phyloP scores from a whole-genome alignment of 2,113 vertebrate genomes.

The Macroglossus sobrinus region DNA sequence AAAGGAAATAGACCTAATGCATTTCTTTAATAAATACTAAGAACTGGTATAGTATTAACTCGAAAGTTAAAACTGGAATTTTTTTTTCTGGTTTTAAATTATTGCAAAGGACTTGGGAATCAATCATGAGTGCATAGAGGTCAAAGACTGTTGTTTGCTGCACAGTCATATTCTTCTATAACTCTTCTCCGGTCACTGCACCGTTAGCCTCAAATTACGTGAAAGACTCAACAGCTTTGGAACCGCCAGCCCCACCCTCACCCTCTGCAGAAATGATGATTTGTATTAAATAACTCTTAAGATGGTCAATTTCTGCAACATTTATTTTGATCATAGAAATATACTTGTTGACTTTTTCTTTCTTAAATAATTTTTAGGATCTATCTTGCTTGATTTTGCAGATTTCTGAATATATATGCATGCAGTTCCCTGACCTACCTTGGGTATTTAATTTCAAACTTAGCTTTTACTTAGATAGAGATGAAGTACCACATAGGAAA shows the following conservation, averaged over 20 bases:
- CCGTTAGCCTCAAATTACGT: neutral
- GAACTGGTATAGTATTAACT: neutral
- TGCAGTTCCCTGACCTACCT: neutral
- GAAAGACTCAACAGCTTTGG: neutral
- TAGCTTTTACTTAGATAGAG: neutral
- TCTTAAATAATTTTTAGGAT: neutral
- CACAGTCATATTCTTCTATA: neutral
- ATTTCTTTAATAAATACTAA: neutral
- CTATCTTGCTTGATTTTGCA: neutral
- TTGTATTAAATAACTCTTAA: neutral
- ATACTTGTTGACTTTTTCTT: neutral
- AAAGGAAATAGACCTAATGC: neutral
- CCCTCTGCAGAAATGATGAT: neutral
- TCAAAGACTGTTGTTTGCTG: neutral
- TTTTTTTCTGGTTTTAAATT: slow-evolving; percentile 76
- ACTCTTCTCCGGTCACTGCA: neutral
- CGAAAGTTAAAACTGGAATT: neutral
- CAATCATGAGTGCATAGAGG: slow-evolving; percentile 69
- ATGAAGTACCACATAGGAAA: neutral
- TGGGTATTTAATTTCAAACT: neutral
- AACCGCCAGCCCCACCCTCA: neutral
- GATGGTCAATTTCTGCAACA: neutral
- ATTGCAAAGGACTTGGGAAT: slow-evolving; percentile 72
- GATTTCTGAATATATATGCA: neutral
- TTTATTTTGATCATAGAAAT: neutral